Percentiles rank a stretch among this genome's conserved stretches.
Conservation (phyloP, 2,797 vertebrate species). For the Poliocrania exsul region DNA sequence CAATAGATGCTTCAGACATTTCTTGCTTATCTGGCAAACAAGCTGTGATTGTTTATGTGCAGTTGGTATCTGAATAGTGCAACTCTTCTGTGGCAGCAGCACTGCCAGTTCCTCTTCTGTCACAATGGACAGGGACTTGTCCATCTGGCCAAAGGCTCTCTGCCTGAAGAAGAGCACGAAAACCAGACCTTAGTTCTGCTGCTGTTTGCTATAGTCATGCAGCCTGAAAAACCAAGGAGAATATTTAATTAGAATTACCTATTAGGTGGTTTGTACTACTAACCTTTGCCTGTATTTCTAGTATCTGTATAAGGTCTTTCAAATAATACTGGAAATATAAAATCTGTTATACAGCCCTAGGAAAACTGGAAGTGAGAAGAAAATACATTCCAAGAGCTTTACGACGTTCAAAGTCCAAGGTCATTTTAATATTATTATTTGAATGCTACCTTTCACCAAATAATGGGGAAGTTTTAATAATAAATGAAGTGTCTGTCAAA, state of each 20-base stretch:
- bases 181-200: neutral
- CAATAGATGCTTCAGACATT: neutral
- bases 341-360: neutral
- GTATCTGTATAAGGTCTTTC: neutral
- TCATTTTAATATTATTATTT: neutral
- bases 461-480: neutral
- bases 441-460: neutral
- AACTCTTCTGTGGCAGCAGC: neutral
- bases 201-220: neutral
- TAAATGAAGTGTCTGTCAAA: neutral
- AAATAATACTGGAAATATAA: neutral
- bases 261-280: neutral
- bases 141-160: constrained; percentile 3
- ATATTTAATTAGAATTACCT: neutral
- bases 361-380: neutral
- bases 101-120: neutral
- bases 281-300: neutral
- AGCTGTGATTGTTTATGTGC: neutral
- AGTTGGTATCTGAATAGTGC: neutral
- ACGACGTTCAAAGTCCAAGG: neutral
- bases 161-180: neutral
- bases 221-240: neutral
- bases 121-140: neutral
- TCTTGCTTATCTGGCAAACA: neutral
- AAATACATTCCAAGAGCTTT: neutral